These are phyloP conservation scores for Zelleria hepariella DNA, from an alignment of 2,888 invertebrate genomes.

Conservation along the genomic window DNA sequence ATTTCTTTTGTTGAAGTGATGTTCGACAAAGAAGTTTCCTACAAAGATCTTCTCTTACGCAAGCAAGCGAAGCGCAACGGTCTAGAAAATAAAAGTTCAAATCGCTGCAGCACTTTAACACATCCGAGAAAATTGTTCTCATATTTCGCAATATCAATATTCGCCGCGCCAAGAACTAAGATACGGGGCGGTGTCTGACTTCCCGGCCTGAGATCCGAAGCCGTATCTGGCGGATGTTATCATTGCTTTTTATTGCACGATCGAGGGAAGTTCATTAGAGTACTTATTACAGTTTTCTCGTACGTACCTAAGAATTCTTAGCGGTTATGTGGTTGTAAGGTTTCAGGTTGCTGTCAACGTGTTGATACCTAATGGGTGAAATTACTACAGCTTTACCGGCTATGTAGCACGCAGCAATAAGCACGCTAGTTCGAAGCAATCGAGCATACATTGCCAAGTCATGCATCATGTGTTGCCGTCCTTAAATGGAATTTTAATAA, in stretches of 20 bases:
- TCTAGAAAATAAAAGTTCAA: not conserved
- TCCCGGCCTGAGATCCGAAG: not conserved
- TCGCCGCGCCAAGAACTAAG: not conserved
- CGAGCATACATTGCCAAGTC: not conserved
- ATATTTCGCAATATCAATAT: constrained; percentile 1
- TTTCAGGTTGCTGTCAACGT: no score
- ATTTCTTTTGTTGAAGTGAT: not conserved
- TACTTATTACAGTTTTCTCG: no score
- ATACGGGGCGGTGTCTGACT: not conserved
- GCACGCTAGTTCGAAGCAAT: not conserved
- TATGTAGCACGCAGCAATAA: not conserved
- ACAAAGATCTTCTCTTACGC: not conserved
- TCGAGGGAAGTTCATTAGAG: not conserved
- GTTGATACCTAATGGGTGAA: not conserved
- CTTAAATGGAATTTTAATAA: constrained; percentile 41
- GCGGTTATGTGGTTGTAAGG: no score
- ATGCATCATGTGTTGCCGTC: not conserved
- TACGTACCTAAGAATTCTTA: no score
- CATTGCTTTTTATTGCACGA: not conserved
- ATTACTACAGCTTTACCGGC: not conserved
- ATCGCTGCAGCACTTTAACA: not conserved
- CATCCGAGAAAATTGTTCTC: not conserved
- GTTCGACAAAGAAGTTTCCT: not conserved
- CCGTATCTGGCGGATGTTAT: not conserved
- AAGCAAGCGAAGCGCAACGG: not conserved